phyloP scores from a whole-genome alignment of 2,113 vertebrate genomes.

The Psammodynastes pulverulentus region DNA sequence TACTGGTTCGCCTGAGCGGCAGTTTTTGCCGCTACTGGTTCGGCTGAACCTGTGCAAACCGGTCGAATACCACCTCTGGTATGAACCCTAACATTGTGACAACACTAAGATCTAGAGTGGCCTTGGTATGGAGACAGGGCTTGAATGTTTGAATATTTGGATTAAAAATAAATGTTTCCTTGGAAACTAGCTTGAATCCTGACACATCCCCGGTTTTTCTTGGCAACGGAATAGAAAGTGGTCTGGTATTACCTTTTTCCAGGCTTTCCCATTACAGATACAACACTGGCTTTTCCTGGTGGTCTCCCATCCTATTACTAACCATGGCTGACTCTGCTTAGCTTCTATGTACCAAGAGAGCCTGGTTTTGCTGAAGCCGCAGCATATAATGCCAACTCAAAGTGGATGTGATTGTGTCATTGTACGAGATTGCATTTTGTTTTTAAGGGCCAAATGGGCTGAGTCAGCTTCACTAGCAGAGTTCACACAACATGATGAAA shows the following conservation, averaged over 20 bases:
- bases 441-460: neutral
- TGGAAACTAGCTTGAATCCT: neutral
- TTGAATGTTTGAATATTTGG: neutral
- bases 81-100: conserved; percentile 3
- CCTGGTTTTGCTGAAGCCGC: too few species aligned
- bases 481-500: neutral
- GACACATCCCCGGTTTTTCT: neutral
- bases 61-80: too few species aligned
- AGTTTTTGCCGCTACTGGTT: too few species aligned
- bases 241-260: neutral
- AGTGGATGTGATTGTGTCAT: too few species aligned
- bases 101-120: neutral
- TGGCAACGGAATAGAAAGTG: neutral
- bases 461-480: neutral
- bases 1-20: too few species aligned
- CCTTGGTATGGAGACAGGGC: too few species aligned
- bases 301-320: neutral
- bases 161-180: neutral
- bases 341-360: neutral
- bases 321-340: neutral
- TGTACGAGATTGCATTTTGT: neutral
- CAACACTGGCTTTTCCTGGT: neutral
- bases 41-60: too few species aligned
- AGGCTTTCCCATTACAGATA: neutral
- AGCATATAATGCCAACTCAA: neutral